Percentiles rank a stretch among this genome's conserved stretches.
Conservation (phyloP, 2,888 invertebrate species). For the Agrochola lychnidis region DNA sequence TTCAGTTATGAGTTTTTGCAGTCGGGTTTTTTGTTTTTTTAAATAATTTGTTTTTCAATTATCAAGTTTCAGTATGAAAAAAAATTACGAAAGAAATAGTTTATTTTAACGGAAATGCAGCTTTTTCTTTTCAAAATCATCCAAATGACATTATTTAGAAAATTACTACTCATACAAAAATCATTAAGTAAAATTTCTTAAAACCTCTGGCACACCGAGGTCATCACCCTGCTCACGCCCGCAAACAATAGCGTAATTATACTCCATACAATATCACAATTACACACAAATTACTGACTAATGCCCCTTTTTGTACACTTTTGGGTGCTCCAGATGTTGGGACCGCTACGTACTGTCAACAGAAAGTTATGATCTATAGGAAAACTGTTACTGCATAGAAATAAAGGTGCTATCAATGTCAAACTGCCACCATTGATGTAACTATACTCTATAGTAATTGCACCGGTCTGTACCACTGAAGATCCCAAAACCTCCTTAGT, state of each 20-base stretch:
- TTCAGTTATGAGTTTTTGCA: no score
- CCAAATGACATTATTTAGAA: background rate
- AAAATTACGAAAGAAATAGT: no score
- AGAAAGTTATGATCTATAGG: background rate
- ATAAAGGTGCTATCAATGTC: background rate
- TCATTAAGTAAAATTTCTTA: background rate
- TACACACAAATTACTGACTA: slow-evolving; percentile 46
- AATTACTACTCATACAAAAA: background rate
- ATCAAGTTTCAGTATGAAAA: no score
- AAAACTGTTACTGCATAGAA: background rate
- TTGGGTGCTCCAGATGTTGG: slow-evolving; percentile 45
- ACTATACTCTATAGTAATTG: background rate
- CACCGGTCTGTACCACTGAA: no score
- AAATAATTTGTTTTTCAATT: no score
- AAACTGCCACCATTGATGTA: background rate
- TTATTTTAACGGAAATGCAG: no score
- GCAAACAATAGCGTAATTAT: slow-evolving; percentile 66
- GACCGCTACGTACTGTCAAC: slow-evolving; percentile 1
- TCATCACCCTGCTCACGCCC: slow-evolving; percentile 52
- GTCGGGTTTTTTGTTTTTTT: no score
- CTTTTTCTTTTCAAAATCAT: background rate
- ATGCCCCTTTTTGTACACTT: slow-evolving; percentile 34
- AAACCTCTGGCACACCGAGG: slow-evolving; percentile 40
- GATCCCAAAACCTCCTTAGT: no score
- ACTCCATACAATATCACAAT: slow-evolving; percentile 55